Evolutionary conservation across 2,797 vertebrate species (phyloP), one percentile per base, ranked within the genome.

Genomic region (Adrianichthys oophorus): DNA sequence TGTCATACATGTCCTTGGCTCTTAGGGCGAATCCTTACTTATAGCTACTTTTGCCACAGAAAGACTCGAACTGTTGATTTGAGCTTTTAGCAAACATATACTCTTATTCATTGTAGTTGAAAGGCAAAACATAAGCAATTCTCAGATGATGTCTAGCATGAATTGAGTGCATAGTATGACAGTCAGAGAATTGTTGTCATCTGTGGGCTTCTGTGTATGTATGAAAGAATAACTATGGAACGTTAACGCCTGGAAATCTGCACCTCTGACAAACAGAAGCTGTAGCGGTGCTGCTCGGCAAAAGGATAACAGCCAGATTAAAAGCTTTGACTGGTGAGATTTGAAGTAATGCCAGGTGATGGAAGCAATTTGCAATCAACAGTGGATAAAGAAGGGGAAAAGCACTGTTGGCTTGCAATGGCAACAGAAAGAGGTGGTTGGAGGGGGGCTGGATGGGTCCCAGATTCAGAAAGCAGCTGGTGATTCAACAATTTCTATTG

Each of bases 271-370:
- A 80, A 85, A 80, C 81, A 76, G 78, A 83, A 74, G 70, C 74
- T 56, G 76, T 19, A 58, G 59, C 24, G 60, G 73, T 29, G 72
- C 71, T 51, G 74, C 76, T 86, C 72, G 74, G 74, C 73, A 10
- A 60, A 37, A 1, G 80, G 78, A 84, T 87, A 79, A 86, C 73
- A 72, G 83, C 82, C 79, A 81, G 85, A 88, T 85, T 84, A 86
- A 83, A 79, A 79, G 79, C 80, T 88, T 75, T 78, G 72, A 79
- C 78, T 79, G 76, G 70, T 59, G 76, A 71, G 76, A 78, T 61
- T 79, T 80, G 84, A 83, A 79, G 74, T 67, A 61, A 76, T 74
- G 81, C 85, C 84, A 88, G 79, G 80, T 66, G 72, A 86, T 79
- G 74, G 78, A 74, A 85, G 80, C 75, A 82, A 80, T 83, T 85